Evolutionary conservation across 2,888 invertebrate genomes (phyloP), one percentile per base, ranked within the genome.

Genomic region (Caprella mutica): DNA sequence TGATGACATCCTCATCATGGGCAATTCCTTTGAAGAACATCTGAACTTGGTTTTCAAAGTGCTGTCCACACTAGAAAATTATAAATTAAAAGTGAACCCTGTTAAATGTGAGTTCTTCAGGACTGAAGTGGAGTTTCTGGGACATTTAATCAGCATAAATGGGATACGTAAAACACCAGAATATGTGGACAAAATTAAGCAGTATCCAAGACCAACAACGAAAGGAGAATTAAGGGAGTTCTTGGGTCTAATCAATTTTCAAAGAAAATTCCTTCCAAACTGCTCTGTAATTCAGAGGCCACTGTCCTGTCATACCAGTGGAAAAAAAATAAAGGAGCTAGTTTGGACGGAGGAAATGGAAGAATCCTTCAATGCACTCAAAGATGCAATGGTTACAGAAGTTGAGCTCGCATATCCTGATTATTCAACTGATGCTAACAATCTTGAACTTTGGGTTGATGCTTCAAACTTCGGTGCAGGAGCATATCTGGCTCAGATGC

Each of bases 181-280:
- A 6, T 40, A 40, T n/a, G 21, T 40, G 8, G n/a, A 40, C 40
- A 40, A 40, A 17, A 21, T 40, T 8, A 21, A 9, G 14, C 14
- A 5, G 14, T 40, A 19, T 40, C 40, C 40, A 19, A n/a, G n/a
- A 21, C 40, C 40, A 9, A 5, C 14, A 21, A 40, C 8, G 14
- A 21, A 6, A 6, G 21, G 40, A 40, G 17, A 40, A n/a, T 40
- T 40, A n/a, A 9, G 40, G 6, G 40, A 40, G 40, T 43, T 43
- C n/a, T 21, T 43, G 43, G 43, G 43, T n/a, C 23, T 43, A 6
- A n/a, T 43, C 5, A 43, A 43, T n/a, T 43, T 43, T 23, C 43
- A 43, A 21, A 8, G 17, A 6, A 43, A 43, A n/a, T 43, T 43
- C 43, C 5, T 43, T n/a, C 40, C 40, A 8, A 8, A 40, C n/a